Evolutionary conservation across 2,888 invertebrate species (phyloP).

Genomic region (Pocota personata): DNA sequence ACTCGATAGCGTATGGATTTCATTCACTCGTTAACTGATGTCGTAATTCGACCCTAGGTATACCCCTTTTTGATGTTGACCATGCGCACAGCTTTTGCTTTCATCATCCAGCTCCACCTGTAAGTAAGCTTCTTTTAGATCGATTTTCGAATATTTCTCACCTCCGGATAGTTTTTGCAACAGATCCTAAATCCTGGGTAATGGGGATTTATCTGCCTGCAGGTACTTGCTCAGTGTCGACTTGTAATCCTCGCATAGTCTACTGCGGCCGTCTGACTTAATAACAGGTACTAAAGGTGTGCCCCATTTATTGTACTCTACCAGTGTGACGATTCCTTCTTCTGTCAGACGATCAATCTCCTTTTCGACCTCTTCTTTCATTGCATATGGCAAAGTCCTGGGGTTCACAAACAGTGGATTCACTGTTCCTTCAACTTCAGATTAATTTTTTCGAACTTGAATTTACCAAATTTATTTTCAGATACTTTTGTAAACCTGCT

Average conservation of each 20-base stretch:
- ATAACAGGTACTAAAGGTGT: conserved; percentile 11
- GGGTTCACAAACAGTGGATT: background rate
- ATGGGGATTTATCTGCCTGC: background rate
- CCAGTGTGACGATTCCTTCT: conserved; percentile 12
- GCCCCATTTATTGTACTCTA: conserved; percentile 14
- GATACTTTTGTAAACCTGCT: background rate
- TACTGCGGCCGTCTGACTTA: background rate
- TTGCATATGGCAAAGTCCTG: background rate
- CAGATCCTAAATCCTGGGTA: conserved; percentile 6
- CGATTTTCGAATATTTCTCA: too few species aligned
- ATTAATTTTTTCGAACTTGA: conserved; percentile 10
- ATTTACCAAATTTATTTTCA: background rate
- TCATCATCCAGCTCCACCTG: too few species aligned
- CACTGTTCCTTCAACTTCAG: background rate
- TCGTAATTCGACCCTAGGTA: too few species aligned
- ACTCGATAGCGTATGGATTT: too few species aligned
- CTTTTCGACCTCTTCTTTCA: background rate
- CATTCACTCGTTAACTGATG: too few species aligned
- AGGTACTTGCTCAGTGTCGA: conserved; percentile 9
- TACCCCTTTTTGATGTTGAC: too few species aligned
- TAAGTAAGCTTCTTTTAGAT: too few species aligned
- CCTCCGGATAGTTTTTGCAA: too few species aligned
- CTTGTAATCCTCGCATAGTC: background rate
- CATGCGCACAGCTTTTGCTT: too few species aligned
- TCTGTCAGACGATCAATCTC: background rate